A percentile compares a stretch with the other conserved stretches of the same genome.
These are phyloP conservation scores for Prunella fulvescens DNA, from an alignment of 2,113 vertebrate genomes.

Conservation along the genomic window DNA sequence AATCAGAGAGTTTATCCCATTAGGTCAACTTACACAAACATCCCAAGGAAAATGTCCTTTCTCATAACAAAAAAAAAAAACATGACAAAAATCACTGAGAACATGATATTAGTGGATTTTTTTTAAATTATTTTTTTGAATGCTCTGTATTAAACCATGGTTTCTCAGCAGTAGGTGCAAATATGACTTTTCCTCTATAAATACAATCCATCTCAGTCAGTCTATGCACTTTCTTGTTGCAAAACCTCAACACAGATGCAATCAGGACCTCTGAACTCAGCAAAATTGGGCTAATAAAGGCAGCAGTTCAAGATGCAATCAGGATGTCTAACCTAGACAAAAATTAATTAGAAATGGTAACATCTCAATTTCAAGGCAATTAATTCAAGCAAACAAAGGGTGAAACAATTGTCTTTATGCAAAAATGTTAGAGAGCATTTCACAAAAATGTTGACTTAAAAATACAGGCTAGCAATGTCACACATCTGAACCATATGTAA, in stretches of 20 bases:
- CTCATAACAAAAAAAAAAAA: not conserved
- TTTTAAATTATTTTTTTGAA: not conserved
- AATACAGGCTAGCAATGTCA: not conserved
- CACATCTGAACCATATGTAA: not conserved
- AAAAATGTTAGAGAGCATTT: not conserved
- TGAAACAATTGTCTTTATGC: not conserved
- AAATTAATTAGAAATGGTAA: not conserved
- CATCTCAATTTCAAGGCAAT: not conserved
- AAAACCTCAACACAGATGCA: not conserved
- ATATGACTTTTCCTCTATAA: not conserved
- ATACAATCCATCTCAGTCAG: not conserved
- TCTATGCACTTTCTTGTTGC: not conserved
- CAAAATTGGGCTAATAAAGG: not conserved
- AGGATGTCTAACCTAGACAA: not conserved
- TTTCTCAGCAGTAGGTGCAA: not conserved
- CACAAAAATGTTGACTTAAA: not conserved
- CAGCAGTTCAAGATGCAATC: not conserved
- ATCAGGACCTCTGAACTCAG: not conserved
- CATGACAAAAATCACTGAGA: not conserved
- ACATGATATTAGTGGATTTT: not conserved
- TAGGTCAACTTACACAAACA: not conserved
- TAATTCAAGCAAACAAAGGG: not conserved
- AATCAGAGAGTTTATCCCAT: not conserved
- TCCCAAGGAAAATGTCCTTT: not conserved
- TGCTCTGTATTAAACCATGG: not conserved